These are phyloP conservation scores for Spizaetus ornatus DNA, from an alignment of 2,113 vertebrate species.

Conservation along the genomic window DNA sequence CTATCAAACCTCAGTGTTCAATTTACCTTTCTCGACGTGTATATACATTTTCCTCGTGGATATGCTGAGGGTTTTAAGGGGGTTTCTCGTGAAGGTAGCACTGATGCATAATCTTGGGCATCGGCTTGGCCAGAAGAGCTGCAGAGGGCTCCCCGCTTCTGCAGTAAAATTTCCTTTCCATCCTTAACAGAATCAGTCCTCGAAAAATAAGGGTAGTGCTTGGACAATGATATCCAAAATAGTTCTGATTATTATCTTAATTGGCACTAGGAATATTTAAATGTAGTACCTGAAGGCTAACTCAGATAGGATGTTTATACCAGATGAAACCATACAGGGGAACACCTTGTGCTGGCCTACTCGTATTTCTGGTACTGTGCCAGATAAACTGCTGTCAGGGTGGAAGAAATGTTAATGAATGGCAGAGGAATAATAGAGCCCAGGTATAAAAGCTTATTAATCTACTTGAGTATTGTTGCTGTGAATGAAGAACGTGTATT, in stretches of 20 bases:
- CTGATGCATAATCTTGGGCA: neutral
- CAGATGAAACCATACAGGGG: constrained; percentile 32
- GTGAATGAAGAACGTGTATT: constrained; percentile 19
- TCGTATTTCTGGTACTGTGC: constrained; percentile 53
- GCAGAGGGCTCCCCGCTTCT: neutral
- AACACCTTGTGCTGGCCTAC: constrained; percentile 71
- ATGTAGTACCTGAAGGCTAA: constrained; percentile 50
- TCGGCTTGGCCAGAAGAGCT: neutral
- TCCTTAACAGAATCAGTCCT: neutral
- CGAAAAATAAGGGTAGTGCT: neutral
- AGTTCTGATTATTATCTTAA: constrained; percentile 32
- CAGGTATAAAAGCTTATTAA: constrained; percentile 23
- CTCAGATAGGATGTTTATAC: constrained; percentile 65
- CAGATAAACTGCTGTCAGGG: constrained; percentile 55
- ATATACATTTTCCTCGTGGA: neutral
- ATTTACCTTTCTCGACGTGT: neutral
- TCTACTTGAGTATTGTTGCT: constrained; percentile 5
- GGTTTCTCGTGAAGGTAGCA: neutral
- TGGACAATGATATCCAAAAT: constrained; percentile 1
- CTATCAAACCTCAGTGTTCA: neutral
- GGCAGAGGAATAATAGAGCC: neutral
- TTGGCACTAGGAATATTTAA: constrained; percentile 39
- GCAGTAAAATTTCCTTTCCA: neutral
- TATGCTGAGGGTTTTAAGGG: neutral
- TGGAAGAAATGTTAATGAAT: constrained; percentile 48